A percentile compares a stretch with the other conserved stretches of the same genome.
Conservation (phyloP, 2,797 vertebrate species). For the Synanceia verrucosa region DNA sequence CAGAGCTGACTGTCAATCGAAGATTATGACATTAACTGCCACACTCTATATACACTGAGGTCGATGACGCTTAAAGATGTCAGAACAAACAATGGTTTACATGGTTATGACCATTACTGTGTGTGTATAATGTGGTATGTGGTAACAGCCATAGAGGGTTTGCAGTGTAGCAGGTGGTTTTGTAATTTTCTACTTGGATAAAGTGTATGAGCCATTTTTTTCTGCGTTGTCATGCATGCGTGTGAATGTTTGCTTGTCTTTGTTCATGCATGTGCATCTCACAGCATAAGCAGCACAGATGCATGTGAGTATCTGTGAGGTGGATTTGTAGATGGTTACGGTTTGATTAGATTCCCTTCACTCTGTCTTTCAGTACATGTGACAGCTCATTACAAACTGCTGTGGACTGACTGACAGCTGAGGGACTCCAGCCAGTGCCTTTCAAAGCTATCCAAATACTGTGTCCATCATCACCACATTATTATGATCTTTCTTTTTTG, state of each 20-base stretch:
- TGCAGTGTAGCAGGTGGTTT: not conserved
- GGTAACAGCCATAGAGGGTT: slow-evolving; percentile 12
- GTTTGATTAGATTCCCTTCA: slow-evolving; percentile 28
- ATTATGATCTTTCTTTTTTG: slow-evolving; percentile 18
- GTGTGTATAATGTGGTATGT: slow-evolving; percentile 26
- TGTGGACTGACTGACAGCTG: slow-evolving; percentile 26
- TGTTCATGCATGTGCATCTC: accelerated
- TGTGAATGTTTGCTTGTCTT: not conserved
- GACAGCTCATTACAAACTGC: slow-evolving; percentile 36
- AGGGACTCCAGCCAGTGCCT: slow-evolving; percentile 5
- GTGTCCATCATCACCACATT: slow-evolving; percentile 28
- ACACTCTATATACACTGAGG: not conserved
- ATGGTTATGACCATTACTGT: no score
- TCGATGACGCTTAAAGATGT: not conserved
- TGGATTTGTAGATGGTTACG: not conserved
- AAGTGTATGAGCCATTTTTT: not conserved
- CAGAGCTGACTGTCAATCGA: not conserved
- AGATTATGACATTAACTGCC: not conserved
- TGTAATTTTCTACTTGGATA: not conserved
- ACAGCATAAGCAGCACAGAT: no score
- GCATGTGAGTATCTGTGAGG: not conserved
- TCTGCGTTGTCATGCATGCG: not conserved
- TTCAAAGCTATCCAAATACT: slow-evolving; percentile 14
- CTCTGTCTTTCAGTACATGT: slow-evolving; percentile 14
- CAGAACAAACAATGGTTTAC: not conserved